Evolutionary conservation across 2,888 invertebrate genomes (phyloP), one percentile per base, ranked within the genome.

Genomic region (Epicampocera succincta): DNA sequence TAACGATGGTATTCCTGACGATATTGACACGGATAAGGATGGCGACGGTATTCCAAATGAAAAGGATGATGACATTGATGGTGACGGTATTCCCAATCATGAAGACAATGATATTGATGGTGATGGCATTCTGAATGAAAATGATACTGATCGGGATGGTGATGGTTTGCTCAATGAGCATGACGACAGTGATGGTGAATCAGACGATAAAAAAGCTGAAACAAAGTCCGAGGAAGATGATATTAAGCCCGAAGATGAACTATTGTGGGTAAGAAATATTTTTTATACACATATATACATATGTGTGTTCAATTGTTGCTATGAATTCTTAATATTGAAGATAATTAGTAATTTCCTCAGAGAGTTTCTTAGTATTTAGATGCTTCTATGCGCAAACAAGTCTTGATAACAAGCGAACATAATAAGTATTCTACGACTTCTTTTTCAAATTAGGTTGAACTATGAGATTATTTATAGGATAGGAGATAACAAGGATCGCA

Each of bases 181-280:
- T 65, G 84, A 77, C 71, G 85, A 85, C 33, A 85, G 86, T 77
- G 85, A 85, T 81, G 84, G 77, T 25, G 85, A 85, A 17, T 83
- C 82, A 13, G 85, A 85, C 52, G 80, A 79, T 48, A 79, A 68
- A 19, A 52, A 60, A 46, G 65, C 79, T 17, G 86, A 85, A 13
- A 74, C 71, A 11, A 85, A 85, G 0, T 87, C 86, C 0, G 85
- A 86, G 29, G 91, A 91, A 75, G 91, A 91, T 84, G 93, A 92
- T 80, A 92, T 92, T 17, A 90, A 87, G 66, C 93, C 93, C n/a
- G 93, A 94, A 89, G 94, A 94, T 89, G 94, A 94, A 85, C 90
- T 94, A 85, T 91, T 93, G 84, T 92, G 93, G 91, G 94, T 94
- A 90, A 89, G 91, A 33, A 6, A 8, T 33, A 9, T 33, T 33